Base-by-base conservation (phyloP, 1,140 invertebrate genomes). In the Oscheius sp. region DNA sequence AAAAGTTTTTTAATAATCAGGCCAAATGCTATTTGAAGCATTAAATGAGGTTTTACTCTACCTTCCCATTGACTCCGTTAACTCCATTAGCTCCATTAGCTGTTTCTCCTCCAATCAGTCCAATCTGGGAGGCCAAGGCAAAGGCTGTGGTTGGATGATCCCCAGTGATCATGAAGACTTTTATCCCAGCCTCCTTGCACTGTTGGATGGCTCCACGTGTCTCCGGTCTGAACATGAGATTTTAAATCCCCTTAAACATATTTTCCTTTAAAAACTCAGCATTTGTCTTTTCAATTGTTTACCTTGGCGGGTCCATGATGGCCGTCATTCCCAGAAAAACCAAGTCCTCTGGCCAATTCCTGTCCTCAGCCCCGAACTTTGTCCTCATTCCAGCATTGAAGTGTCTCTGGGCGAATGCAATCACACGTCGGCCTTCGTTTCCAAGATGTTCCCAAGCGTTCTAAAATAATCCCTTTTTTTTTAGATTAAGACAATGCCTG, bases 241-340 rank as follows among this genome's bases (percentile, higher is more conserved):
- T 35, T 68, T 20, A 13, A 36, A 28, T 26, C 31, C 55, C 15
- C 42, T 45, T 23, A 45, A 18, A 18, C 42, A 23, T 45, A 18
- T 23, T 45, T n/a, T n/a, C n/a, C n/a, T n/a, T n/a, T n/a, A n/a
- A n/a, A n/a, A n/a, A n/a, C n/a, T n/a, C n/a, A n/a, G n/a, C n/a
- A n/a, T n/a, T n/a, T n/a, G n/a, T n/a, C n/a, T n/a, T n/a, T n/a
- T n/a, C n/a, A n/a, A n/a, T n/a, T 20, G 20, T 32, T 63, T 61
- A 69, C 63, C 79, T 77, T 29, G 81, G 81, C 0, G 81, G 81
- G 76, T 84, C 81, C 74, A 80, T 82, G 28, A 84, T 82, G 31
- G 80, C 81, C 4, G 76, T 70, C 80, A 82, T 83, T 38, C 80
- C 80, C 15, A 82, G 68, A 62, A 82, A 82, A 1, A 78, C 69